phyloP scores from a whole-genome alignment of 2,888 invertebrate genomes.

The Pandemis corylana region DNA sequence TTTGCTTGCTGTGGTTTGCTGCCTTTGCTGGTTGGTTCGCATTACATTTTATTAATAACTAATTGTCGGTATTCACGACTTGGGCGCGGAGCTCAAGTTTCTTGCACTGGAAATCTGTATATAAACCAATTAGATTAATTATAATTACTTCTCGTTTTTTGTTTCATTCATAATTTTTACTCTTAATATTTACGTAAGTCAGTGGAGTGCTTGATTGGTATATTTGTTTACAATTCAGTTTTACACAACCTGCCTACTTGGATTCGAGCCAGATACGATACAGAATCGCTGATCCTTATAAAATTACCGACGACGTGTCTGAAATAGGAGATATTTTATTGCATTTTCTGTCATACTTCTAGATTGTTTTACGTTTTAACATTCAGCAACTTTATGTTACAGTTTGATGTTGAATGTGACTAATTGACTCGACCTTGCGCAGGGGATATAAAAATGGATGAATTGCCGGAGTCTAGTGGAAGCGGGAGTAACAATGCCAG shows the following conservation, averaged over 20 bases:
- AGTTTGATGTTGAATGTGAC: background rate
- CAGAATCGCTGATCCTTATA: constrained; percentile 30
- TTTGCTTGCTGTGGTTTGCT: too few species aligned
- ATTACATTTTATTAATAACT: too few species aligned
- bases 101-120: constrained; percentile 3
- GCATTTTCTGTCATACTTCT: background rate
- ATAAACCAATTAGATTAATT: background rate
- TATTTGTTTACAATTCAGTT: background rate
- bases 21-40: too few species aligned
- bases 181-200: background rate
- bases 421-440: constrained; percentile 25
- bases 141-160: too few species aligned
- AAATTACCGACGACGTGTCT: constrained; percentile 8
- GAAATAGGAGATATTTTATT: background rate
- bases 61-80: too few species aligned
- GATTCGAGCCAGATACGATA: constrained; percentile 29
- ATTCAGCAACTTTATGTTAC: background rate
- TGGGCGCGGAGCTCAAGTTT: constrained; percentile 28
- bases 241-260: constrained; percentile 19
- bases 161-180: background rate
- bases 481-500: constrained; percentile 54
- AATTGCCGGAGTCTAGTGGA: constrained; percentile 60
- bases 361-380: constrained; percentile 3
- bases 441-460: constrained; percentile 62
- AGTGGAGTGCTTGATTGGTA: background rate